Conservation (phyloP, 2,113 vertebrate genomes). For the Ranitomeya variabilis region DNA sequence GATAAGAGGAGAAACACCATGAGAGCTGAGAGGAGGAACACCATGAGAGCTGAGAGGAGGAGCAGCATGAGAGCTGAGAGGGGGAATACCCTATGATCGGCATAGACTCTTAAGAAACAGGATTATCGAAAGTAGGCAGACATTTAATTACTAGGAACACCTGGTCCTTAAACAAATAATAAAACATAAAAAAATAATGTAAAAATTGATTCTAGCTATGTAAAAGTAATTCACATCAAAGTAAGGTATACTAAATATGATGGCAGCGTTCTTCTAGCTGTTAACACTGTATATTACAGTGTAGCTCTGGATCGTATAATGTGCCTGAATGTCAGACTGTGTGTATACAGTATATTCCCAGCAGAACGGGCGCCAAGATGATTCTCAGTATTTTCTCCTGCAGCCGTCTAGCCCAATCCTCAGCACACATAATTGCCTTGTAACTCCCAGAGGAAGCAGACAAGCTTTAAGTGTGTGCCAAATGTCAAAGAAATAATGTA, state of each 20-base stretch:
- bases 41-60: too few relatives aligned
- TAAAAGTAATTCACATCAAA: neutral
- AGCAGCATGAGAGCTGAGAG: too few relatives aligned
- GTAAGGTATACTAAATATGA: neutral
- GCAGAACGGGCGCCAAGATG: neutral
- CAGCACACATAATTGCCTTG: neutral
- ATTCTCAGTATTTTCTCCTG: neutral
- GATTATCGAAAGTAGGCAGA: neutral
- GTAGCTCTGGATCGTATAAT: constrained; percentile 12
- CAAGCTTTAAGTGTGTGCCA: constrained; percentile 13
- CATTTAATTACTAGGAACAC: neutral
- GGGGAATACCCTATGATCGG: too few relatives aligned
- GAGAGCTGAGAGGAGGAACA: too few relatives aligned
- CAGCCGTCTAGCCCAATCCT: constrained; percentile 11
- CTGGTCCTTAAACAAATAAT: neutral
- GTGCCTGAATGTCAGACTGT: constrained; percentile 6
- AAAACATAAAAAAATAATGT: neutral
- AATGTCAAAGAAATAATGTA: constrained; percentile 23
- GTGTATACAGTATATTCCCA: constrained; percentile 21
- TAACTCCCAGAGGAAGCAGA: constrained; percentile 26
- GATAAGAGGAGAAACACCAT: too few relatives aligned
- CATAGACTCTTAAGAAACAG: too few relatives aligned
- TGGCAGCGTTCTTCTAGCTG: neutral
- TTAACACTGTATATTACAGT: neutral
- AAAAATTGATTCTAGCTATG: neutral